Evolutionary conservation across 2,888 invertebrate species (phyloP), one percentile per base, ranked within the genome.

Genomic region (Anoncus sp.): DNA sequence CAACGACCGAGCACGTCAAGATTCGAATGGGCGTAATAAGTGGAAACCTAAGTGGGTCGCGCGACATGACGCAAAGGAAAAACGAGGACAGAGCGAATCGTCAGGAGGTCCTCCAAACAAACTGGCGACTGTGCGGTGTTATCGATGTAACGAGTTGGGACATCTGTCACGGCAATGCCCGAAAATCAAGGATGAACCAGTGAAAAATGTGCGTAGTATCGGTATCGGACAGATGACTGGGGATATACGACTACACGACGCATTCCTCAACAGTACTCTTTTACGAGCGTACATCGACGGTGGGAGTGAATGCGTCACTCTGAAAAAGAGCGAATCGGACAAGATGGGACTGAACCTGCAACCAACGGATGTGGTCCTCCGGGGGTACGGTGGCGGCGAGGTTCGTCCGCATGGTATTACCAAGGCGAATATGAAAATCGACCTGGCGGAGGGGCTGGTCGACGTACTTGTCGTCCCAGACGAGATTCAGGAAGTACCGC

Each of bases 281-380:
- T 35, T 70, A 1, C 55, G 35, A 35, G 63, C 75, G 16, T 75
- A 55, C 40, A 27, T 75, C 10, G 70, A 70, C 49, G 27, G 16
- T 12, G 70, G 75, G 18, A 63, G 75, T 31, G 49, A 75, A 14
- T 75, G 76, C 16, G 51, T 76, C 14, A 72, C 71, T 5, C 66
- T 76, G 4, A 35, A 27, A 24, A 70, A 75, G 45, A 53, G 20
- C 1, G 60, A 76, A 18, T 63, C 76, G 7, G 71, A 66, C n/a
- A 72, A n/a, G 40, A 20, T 72, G 43, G 22, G 24, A 7, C 40
- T 72, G 27, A 5, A 60, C 18, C 47, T 73, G 16, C 72, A 73
- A 20, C 73, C 47, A 4, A 67, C 77, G 18, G 27, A 53, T 10
- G 38, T 16, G 20, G 18, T 62, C 5, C 45, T 77, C 12, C 67